Evolutionary conservation across 2,113 vertebrate genomes (phyloP).

Genomic region (Periophthalmodon schlosseri): DNA sequence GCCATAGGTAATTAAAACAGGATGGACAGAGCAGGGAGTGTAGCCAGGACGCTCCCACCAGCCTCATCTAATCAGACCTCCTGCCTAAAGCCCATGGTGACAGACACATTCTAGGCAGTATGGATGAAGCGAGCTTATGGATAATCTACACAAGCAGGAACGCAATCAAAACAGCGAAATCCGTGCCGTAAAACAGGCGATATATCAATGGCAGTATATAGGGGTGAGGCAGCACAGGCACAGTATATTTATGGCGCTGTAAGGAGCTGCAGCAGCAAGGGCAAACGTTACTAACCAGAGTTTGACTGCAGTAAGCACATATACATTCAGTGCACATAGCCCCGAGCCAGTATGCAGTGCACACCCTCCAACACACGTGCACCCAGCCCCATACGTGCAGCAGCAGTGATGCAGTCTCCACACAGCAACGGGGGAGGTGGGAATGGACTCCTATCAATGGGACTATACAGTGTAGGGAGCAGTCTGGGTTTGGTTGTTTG

Average conservation of each 20-base stretch:
- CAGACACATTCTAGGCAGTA: constrained; percentile 35
- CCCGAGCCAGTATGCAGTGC: constrained; percentile 70
- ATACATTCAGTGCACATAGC: constrained; percentile 78
- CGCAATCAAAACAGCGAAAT: constrained; percentile 35
- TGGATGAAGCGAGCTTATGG: constrained; percentile 36
- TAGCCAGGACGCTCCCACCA: constrained; percentile 66
- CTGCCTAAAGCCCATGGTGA: constrained; percentile 53
- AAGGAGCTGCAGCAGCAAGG: constrained; percentile 74
- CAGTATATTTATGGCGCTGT: constrained; percentile 36
- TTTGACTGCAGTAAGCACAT: constrained; percentile 79
- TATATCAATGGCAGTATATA: constrained; percentile 13
- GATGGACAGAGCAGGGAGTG: constrained; percentile 71
- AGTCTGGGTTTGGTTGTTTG: not conserved
- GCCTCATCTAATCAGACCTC: constrained; percentile 63
- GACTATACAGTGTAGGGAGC: constrained; percentile 22
- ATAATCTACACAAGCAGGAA: constrained; percentile 22
- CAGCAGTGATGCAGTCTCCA: constrained; percentile 45
- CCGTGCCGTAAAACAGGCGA: constrained; percentile 22
- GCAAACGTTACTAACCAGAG: constrained; percentile 73
- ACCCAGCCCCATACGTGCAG: constrained; percentile 28
- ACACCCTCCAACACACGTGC: constrained; percentile 66
- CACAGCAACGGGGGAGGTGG: constrained; percentile 19
- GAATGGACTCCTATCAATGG: constrained; percentile 28
- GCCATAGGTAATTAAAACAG: constrained; percentile 77
- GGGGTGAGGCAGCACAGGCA: constrained; percentile 19